These are phyloP conservation scores for Ceyx melanurus DNA, from an alignment of 2,113 vertebrate species.

Conservation along the genomic window DNA sequence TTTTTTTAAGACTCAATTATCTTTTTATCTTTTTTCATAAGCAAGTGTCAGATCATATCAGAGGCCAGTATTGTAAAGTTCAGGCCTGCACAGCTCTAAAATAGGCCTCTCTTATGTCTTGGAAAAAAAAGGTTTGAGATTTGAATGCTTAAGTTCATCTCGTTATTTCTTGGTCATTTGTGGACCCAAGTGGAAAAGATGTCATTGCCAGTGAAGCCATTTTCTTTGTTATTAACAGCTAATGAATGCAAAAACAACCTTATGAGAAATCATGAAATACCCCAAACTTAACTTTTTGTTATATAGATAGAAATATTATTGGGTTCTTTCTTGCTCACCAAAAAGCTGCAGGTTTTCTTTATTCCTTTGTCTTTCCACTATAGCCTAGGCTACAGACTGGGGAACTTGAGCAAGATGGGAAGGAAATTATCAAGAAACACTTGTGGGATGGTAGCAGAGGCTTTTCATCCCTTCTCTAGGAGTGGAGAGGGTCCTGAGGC, in stretches of 20 bases:
- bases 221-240: background rate
- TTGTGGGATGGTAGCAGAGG: background rate
- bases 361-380: background rate
- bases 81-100: background rate
- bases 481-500: fast-evolving
- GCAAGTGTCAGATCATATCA: background rate
- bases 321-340: background rate
- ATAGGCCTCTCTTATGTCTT: too few relatives aligned
- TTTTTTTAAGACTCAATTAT: background rate
- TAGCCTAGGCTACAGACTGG: background rate
- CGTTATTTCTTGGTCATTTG: background rate
- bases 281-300: background rate
- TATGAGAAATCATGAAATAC: background rate
- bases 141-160: background rate
- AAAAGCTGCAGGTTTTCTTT: background rate
- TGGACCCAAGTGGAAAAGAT: background rate
- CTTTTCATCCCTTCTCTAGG: background rate
- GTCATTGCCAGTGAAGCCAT: background rate
- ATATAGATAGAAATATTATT: background rate
- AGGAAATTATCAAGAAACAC: background rate
- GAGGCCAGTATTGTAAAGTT: background rate
- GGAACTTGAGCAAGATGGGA: background rate
- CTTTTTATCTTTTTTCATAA: background rate
- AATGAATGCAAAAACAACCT: background rate
- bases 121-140: background rate